Evolutionary conservation across 2,888 invertebrate genomes (phyloP).

Genomic region (Strigamia maritima): DNA sequence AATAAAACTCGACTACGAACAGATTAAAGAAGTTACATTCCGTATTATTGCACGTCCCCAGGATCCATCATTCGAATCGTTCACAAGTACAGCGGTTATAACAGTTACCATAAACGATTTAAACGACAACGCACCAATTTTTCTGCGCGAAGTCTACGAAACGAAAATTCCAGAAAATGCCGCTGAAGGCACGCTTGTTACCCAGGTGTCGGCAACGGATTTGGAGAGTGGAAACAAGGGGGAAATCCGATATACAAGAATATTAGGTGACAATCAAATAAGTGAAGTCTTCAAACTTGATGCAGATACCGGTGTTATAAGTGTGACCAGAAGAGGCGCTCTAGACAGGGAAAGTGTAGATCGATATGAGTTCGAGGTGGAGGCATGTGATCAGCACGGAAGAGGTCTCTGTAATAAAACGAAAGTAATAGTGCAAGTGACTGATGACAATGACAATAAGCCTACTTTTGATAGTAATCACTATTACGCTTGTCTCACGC

Average conservation of each 20-base stretch:
- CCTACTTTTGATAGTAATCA: constrained; percentile 75
- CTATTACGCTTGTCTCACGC: constrained; percentile 76
- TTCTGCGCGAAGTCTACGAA: constrained; percentile 68
- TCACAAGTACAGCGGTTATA: constrained; percentile 62
- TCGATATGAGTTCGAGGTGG: constrained; percentile 73
- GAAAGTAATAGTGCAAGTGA: constrained; percentile 61
- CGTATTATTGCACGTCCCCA: constrained; percentile 46
- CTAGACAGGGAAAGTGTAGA: constrained; percentile 69
- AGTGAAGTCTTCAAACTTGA: constrained; percentile 59
- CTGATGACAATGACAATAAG: constrained; percentile 73
- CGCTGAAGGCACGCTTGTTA: constrained; percentile 67
- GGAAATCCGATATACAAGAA: constrained; percentile 71
- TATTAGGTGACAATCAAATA: constrained; percentile 60
- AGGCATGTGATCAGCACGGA: constrained; percentile 83
- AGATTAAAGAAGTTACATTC: constrained; percentile 68
- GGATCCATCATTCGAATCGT: neutral
- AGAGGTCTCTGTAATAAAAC: constrained; percentile 65
- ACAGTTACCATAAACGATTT: constrained; percentile 77
- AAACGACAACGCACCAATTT: constrained; percentile 84
- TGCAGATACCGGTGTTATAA: constrained; percentile 72
- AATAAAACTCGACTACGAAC: constrained; percentile 78
- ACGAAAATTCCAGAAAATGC: constrained; percentile 77
- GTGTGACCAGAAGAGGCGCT: constrained; percentile 70
- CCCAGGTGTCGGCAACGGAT: constrained; percentile 69
- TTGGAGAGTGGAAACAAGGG: constrained; percentile 74